phyloP scores from a whole-genome alignment of 2,888 invertebrate species.

The Cybosia mesomella region DNA sequence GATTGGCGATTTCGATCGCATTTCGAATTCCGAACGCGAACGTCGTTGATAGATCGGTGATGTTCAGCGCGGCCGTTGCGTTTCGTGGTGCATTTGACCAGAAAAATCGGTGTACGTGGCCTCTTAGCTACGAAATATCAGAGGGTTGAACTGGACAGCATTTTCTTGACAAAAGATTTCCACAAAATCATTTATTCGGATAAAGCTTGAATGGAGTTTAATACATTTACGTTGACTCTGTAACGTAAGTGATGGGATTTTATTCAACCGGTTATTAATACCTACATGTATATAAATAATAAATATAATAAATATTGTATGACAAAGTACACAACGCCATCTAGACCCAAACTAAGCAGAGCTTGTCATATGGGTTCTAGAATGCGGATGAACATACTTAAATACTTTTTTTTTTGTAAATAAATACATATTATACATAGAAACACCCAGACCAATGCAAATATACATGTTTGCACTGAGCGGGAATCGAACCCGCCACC shows the following conservation, averaged over 20 bases:
- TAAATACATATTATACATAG: no score
- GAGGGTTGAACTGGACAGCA: conserved; percentile 52
- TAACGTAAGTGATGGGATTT: background rate
- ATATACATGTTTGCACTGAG: no score
- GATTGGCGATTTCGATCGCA: conserved; percentile 78
- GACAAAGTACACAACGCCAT: no score
- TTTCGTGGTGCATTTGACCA: conserved; percentile 79
- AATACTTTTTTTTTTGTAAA: no score
- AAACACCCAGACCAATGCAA: no score
- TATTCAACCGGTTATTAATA: background rate
- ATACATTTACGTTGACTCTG: background rate
- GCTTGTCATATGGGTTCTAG: no score
- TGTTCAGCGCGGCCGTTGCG: conserved; percentile 65
- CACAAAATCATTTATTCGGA: conserved; percentile 18
- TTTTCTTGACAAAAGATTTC: conserved; percentile 35
- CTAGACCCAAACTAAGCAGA: no score
- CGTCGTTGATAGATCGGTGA: conserved; percentile 81
- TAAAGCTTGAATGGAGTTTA: conserved; percentile 9
- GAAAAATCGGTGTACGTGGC: conserved; percentile 78
- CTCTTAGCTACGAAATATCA: conserved; percentile 55
- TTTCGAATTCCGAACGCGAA: conserved; percentile 82
- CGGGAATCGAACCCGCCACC: no score
- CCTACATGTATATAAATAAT: no score
- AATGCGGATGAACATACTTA: no score
- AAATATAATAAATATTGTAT: no score